These are phyloP conservation scores for Mus musculus DNA, from an alignment of 2,113 vertebrate genomes.

Conservation along the genomic window GRCm39 chr13:114522501-114523000, in stretches of 20 bases:
- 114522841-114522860: neutral
- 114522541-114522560: slow-evolving; percentile 27
- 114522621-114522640: slow-evolving; percentile 53
- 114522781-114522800: slow-evolving; percentile 17
- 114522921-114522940: neutral
- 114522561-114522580: neutral
- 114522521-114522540: slow-evolving; percentile 41
- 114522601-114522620: slow-evolving; percentile 47
- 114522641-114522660: neutral
- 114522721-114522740: neutral
- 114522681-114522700: slow-evolving; percentile 12
- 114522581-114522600: slow-evolving; percentile 41
- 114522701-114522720: slow-evolving; percentile 21
- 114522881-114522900: neutral
- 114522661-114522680: slow-evolving; percentile 28
- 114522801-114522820: neutral
- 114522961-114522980: neutral
- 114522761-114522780: neutral
- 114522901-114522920: neutral
- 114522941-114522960: neutral
- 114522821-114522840: neutral
- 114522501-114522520: slow-evolving; percentile 10
- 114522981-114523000: no score
- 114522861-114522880: neutral
- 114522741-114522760: slow-evolving; percentile 26